Conservation (phyloP, 37 sponge, comb jelly and placozoan species). For the Amphimedon queenslandica region DNA sequence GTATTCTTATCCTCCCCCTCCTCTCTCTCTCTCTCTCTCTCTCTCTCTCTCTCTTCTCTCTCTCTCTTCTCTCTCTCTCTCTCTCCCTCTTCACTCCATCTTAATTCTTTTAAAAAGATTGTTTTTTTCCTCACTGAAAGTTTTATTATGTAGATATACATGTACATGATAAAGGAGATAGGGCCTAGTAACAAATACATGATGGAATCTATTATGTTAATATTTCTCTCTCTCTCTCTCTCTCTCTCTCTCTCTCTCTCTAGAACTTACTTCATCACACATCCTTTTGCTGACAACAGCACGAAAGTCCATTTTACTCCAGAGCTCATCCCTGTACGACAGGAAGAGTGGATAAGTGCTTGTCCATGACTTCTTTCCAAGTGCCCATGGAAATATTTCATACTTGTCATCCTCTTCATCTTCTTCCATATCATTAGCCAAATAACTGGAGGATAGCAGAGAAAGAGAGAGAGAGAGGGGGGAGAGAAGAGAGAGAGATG, state of each 20-base stretch:
- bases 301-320: conserved; percentile 75
- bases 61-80: no score
- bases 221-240: not conserved
- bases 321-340: conserved; percentile 49
- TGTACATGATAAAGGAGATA: no score
- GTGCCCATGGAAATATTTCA: conserved; percentile 84
- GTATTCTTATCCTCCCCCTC: not conserved
- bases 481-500: not conserved
- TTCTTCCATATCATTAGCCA: conserved; percentile 90
- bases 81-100: no score
- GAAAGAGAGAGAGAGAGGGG: not conserved
- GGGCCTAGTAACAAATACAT: not conserved
- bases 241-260: not conserved
- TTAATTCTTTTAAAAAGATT: no score
- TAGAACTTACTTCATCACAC: conserved; percentile 69
- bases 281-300: conserved; percentile 78
- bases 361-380: conserved; percentile 69
- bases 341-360: conserved; percentile 55
- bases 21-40: not conserved
- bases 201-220: not conserved
- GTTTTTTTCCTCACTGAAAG: no score
- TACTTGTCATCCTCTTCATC: conserved; percentile 87
- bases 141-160: no score
- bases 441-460: conserved; percentile 33
- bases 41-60: no score